These are phyloP conservation scores for Petrolisthes cinctipes DNA, from an alignment of 2,888 invertebrate genomes.

Conservation along the genomic window DNA sequence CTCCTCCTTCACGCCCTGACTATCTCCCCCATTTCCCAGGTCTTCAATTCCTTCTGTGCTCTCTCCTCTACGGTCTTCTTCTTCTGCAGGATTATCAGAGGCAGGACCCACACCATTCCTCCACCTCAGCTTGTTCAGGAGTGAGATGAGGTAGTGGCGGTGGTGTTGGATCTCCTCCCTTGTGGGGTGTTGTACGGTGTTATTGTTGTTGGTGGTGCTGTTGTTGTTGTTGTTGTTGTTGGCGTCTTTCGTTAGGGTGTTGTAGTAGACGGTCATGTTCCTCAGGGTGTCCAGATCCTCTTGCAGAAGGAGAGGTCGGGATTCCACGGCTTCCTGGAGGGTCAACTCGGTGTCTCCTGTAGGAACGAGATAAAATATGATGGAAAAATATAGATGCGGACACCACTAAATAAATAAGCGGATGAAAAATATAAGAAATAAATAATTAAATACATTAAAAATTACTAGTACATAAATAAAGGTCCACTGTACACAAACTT, in stretches of 20 bases:
- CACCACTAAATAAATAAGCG: neutral
- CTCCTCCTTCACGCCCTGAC: neutral
- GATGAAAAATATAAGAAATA: neutral
- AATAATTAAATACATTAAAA: too few relatives aligned
- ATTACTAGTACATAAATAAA: too few relatives aligned
- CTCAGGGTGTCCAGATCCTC: slow-evolving; percentile 28
- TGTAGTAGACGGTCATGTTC: slow-evolving; percentile 36
- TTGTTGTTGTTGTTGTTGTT: neutral
- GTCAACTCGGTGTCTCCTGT: too few relatives aligned
- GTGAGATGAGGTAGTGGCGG: slow-evolving; percentile 32
- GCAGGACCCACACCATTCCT: neutral
- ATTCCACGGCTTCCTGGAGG: too few relatives aligned
- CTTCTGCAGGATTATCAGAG: neutral
- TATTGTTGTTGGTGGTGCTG: neutral
- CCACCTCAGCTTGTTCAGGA: slow-evolving; percentile 31
- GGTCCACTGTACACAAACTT: neutral
- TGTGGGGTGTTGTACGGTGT: neutral
- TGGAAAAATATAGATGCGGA: too few relatives aligned
- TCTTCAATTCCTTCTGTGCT: neutral
- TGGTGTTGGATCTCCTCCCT: slow-evolving; percentile 30
- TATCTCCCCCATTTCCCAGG: neutral
- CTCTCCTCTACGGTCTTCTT: neutral
- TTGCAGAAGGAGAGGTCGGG: neutral
- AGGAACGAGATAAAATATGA: too few relatives aligned
- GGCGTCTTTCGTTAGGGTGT: neutral